phyloP scores from a whole-genome alignment of 2,113 vertebrate genomes.

The Sylvilagus bachmani region DNA sequence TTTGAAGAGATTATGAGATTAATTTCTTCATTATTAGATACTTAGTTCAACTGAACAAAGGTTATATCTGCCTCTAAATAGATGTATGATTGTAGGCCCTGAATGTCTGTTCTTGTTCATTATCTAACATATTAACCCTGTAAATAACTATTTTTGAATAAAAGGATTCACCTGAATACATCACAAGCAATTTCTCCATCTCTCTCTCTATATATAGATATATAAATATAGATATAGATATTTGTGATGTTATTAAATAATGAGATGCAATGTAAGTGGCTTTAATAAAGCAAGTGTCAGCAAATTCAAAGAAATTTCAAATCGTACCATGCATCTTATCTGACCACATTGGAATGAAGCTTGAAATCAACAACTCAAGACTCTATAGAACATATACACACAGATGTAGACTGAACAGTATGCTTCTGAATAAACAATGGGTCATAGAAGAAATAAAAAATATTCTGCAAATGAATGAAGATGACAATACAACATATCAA shows the following conservation, averaged over 20 bases:
- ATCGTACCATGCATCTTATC: too few relatives aligned
- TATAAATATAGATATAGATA: background rate
- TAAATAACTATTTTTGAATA: background rate
- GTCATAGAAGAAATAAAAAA: too few relatives aligned
- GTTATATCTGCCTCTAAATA: background rate
- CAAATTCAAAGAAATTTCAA: too few relatives aligned
- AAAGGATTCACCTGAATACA: background rate
- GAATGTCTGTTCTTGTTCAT: background rate
- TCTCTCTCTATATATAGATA: too few relatives aligned
- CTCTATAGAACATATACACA: too few relatives aligned
- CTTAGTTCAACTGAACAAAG: background rate
- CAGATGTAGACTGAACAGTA: too few relatives aligned
- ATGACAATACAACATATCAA: too few relatives aligned
- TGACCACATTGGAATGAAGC: too few relatives aligned
- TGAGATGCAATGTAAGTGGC: background rate
- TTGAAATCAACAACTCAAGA: too few relatives aligned
- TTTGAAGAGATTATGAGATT: background rate
- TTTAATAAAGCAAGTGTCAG: too few relatives aligned
- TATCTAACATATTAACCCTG: background rate
- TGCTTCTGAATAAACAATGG: too few relatives aligned
- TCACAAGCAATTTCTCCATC: background rate
- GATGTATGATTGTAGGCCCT: background rate
- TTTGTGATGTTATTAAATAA: background rate
- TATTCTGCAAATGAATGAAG: too few relatives aligned
- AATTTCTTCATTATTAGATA: conserved; percentile 2